phyloP scores from a whole-genome alignment of 1,140 invertebrate genomes.

The Limonius californicus region DNA sequence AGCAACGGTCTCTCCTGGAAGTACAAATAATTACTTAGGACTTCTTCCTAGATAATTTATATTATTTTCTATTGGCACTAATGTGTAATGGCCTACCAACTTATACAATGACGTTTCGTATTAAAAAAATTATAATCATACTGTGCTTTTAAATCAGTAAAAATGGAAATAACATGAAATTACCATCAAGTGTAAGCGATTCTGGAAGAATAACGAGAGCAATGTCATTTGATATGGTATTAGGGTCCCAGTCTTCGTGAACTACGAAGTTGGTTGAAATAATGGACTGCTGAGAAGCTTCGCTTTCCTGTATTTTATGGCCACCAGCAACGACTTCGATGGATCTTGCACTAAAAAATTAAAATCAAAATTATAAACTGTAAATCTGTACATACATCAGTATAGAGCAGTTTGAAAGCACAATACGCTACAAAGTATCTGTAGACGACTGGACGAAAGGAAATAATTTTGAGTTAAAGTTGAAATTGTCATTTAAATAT shows the following conservation, averaged over 20 bases:
- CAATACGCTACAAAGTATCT: neutral
- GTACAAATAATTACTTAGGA: neutral
- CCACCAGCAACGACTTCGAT: slow-evolving; percentile 14
- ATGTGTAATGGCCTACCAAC: too few relatives aligned
- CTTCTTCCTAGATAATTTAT: too few relatives aligned
- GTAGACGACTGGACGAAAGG: too few relatives aligned
- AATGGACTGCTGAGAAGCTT: neutral
- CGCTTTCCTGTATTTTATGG: slow-evolving; percentile 2
- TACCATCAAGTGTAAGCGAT: slow-evolving; percentile 4
- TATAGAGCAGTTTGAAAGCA: neutral
- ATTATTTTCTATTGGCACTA: too few relatives aligned
- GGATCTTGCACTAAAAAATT: slow-evolving; percentile 1
- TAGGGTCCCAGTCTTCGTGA: slow-evolving; percentile 5
- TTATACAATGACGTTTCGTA: too few relatives aligned
- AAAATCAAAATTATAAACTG: too few relatives aligned
- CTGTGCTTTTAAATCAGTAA: neutral
- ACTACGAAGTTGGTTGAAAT: neutral
- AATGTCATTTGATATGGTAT: slow-evolving; percentile 13
- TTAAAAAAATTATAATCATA: too few relatives aligned
- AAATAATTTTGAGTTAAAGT: neutral
- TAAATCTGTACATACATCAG: too few relatives aligned
- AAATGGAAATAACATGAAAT: too few relatives aligned
- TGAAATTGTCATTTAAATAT: neutral
- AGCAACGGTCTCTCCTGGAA: neutral
- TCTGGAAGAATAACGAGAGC: slow-evolving; percentile 13